Conservation (phyloP, 2,113 vertebrate genomes). For the Motacilla tschutschensis region DNA sequence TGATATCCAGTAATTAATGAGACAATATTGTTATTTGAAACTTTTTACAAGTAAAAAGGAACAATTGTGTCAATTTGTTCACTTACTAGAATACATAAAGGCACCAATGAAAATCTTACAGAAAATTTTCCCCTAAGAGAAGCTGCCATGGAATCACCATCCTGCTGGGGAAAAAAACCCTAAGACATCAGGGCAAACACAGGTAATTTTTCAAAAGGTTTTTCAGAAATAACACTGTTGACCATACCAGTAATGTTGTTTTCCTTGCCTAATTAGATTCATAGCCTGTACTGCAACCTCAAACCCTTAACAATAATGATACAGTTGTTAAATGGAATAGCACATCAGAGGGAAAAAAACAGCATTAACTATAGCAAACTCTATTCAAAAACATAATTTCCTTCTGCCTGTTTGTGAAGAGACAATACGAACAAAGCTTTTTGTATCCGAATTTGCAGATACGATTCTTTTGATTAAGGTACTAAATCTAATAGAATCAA, state of each 20-base stretch:
- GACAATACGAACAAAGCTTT: background rate
- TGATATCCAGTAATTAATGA: background rate
- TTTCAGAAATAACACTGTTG: background rate
- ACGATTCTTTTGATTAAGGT: background rate
- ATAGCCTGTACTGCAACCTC: background rate
- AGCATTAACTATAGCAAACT: background rate
- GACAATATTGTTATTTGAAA: background rate
- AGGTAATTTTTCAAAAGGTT: background rate
- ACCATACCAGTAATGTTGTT: background rate
- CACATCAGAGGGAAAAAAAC: background rate
- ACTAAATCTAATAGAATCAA: background rate
- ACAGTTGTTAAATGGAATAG: background rate
- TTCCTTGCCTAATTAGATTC: background rate
- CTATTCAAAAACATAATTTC: background rate
- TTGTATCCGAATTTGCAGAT: background rate
- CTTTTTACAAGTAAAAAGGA: background rate
- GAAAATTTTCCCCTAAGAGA: background rate
- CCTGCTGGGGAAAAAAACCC: background rate
- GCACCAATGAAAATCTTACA: background rate
- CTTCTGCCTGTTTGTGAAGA: background rate
- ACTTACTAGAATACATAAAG: background rate
- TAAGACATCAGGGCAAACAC: background rate
- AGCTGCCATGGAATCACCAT: background rate
- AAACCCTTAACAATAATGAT: background rate
- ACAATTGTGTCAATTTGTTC: background rate